Evolutionary conservation across 1,140 invertebrate species (phyloP), one percentile per base, ranked within the genome.

Genomic region (Leptopilina clavipes): DNA sequence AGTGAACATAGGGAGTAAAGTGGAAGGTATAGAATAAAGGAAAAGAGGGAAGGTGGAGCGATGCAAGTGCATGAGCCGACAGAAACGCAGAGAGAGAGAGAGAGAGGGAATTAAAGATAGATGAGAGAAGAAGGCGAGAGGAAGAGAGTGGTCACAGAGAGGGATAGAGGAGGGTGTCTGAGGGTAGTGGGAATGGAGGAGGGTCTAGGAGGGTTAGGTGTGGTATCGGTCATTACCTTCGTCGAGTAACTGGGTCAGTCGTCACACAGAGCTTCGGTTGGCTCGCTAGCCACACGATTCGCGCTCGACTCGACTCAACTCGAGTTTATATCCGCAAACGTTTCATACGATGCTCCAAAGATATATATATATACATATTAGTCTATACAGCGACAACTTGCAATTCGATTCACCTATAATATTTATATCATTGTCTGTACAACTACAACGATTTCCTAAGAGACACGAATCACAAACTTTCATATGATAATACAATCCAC

Each of bases 221-320:
- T 76, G 78, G 87, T 91, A 91, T 90, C 89, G 89, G 89, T 91
- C 89, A 91, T 91, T 91, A 91, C 89, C 89, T 91, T 88, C 87
- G 84, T 73, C 83, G 83, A 85, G 86, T 89, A 91, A 91, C 89
- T 91, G 81, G 89, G 89, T 91, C 89, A 91, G 89, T 91, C 89
- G 90, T 90, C 88, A 86, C 86, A 88, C 85, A 89, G 85, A 87
- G 87, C 86, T 85, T 85, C 84, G 84, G 85, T 88, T 85, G 84
- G 85, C 84, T 86, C 84, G 86, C 84, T 83, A 83, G 78, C 84
- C 83, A 79, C 82, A 80, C 82, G 81, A 85, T 87, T 87, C 78
- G 83, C 82, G 72, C 75, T 48, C 65, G 70, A 76, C 72, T 73
- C 76, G 71, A 74, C 72, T 77, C 75, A 44, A 71, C 76, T 79